These are phyloP conservation scores for Drosophila nebulosa DNA, from an alignment of 1,140 invertebrate species.

Conservation along the genomic window DNA sequence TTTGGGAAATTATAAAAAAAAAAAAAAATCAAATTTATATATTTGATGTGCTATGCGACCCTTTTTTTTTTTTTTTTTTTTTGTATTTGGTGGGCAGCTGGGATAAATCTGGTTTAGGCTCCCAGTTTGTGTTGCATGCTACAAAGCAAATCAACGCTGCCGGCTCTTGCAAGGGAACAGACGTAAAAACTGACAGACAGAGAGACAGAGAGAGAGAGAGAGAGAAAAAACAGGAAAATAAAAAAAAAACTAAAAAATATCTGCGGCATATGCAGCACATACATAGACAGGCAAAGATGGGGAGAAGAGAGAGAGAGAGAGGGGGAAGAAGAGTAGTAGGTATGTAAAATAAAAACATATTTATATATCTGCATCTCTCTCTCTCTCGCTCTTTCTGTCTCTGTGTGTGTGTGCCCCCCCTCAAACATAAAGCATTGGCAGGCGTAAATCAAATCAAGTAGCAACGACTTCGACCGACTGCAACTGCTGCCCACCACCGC, in stretches of 20 bases:
- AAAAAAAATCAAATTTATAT: constrained; percentile 41
- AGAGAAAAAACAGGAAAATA: constrained; percentile 19
- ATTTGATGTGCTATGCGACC: constrained; percentile 32
- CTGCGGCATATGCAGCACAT: constrained; percentile 57
- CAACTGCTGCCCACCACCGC: constrained; percentile 70
- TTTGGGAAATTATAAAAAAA: constrained; percentile 36
- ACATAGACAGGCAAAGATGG: constrained; percentile 9
- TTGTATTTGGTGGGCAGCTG: constrained; percentile 53
- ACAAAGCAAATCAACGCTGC: constrained; percentile 66
- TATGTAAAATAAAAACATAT: constrained; percentile 68
- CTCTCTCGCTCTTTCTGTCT: not conserved
- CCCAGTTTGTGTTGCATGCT: constrained; percentile 58
- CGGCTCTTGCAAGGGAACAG: constrained; percentile 80
- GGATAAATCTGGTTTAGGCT: constrained; percentile 25
- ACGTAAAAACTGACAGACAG: constrained; percentile 64
- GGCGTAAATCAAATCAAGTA: constrained; percentile 79
- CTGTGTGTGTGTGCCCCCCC: constrained; percentile 49
- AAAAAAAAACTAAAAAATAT: constrained; percentile 58
- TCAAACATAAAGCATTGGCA: constrained; percentile 79
- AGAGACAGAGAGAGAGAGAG: constrained; percentile 21
- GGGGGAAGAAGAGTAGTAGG: not conserved
- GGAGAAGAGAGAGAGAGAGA: not conserved
- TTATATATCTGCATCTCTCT: constrained; percentile 38
- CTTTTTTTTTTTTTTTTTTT: constrained; percentile 39
- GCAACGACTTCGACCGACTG: constrained; percentile 50